Evolutionary conservation across 2,797 vertebrate genomes (phyloP).

Genomic region (Sylvia borin): DNA sequence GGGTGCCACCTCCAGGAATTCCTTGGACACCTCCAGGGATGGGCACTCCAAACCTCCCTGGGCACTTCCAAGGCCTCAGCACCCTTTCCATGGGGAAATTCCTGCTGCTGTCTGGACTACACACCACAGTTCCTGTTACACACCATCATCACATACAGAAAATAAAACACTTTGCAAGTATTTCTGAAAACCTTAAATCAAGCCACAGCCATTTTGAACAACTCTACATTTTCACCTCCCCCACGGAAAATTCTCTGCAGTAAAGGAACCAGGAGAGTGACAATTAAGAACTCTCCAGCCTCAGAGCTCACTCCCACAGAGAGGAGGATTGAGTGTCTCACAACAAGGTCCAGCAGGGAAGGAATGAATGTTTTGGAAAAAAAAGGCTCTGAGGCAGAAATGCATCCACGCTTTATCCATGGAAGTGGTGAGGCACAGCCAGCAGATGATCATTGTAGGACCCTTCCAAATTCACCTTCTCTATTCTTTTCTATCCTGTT

Average conservation of each 20-base stretch:
- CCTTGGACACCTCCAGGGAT: too few species aligned
- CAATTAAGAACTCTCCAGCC: not conserved
- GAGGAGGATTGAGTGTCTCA: not conserved
- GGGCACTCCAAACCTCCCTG: too few species aligned
- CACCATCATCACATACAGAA: not conserved
- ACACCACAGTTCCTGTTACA: fast-evolving
- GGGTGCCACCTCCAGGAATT: too few species aligned
- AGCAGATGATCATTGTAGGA: fast-evolving
- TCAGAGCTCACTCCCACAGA: not conserved
- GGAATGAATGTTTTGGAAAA: fast-evolving
- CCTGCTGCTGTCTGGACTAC: fast-evolving
- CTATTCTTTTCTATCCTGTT: not conserved
- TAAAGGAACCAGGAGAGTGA: not conserved
- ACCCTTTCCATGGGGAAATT: not conserved
- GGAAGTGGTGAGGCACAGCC: too few species aligned
- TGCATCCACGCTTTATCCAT: fast-evolving
- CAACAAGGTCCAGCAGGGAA: not conserved
- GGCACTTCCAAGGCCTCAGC: too few species aligned
- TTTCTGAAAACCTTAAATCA: not conserved
- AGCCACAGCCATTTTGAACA: not conserved
- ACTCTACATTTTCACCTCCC: not conserved
- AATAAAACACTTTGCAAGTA: not conserved
- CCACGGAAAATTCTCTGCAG: not conserved
- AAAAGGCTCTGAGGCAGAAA: not conserved
- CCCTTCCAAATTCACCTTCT: not conserved